Evolutionary conservation across 2,888 invertebrate species (phyloP), one percentile per base, ranked within the genome.

Genomic region (Hemaris fuciformis): DNA sequence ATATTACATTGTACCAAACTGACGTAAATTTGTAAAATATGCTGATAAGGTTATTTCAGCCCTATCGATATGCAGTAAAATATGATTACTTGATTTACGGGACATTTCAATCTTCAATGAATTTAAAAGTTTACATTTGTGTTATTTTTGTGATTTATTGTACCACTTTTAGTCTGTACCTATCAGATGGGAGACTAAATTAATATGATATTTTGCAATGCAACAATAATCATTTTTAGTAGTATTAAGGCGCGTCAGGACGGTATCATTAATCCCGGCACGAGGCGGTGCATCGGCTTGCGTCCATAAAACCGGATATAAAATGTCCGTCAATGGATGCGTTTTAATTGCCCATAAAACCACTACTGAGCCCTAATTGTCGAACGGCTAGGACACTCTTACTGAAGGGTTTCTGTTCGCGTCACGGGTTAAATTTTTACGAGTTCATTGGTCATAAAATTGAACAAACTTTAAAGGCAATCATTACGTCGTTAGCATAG

Each of bases 351-450:
- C 77, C 79, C 82, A 85, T 90, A 82, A 88, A 90, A 85, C 74
- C 71, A 79, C 81, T 74, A 88, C 85, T 83, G 85, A 84, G 81
- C 73, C 75, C 82, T 87, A 87, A 88, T 88, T 88, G 87, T 88
- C 71, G 71, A 65, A 67, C 74, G 72, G 68, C 71, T 74, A 75
- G 75, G 62, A 62, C 74, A 69, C 73, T 73, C 73, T 75, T 74
- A 74, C 74, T 75, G 62, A 65, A 76, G 69, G 73, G 72, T 77
- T 75, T 66, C 74, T 79, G 81, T 76, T 72, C 62, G 71, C 71
- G 70, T 73, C 75, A 75, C 70, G 71, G 77, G 72, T 72, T 68
- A 73, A 74, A 73, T 79, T 79, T 87, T 88, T 87, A 87, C 80
- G 84, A 84, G 78, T 74, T 72, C 67, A 66, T 68, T 77, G 77